Percentiles rank a stretch among this genome's conserved stretches.
Evolutionary conservation across 2,113 vertebrate genomes (phyloP).

Genomic region (Hippocampus comes): DNA sequence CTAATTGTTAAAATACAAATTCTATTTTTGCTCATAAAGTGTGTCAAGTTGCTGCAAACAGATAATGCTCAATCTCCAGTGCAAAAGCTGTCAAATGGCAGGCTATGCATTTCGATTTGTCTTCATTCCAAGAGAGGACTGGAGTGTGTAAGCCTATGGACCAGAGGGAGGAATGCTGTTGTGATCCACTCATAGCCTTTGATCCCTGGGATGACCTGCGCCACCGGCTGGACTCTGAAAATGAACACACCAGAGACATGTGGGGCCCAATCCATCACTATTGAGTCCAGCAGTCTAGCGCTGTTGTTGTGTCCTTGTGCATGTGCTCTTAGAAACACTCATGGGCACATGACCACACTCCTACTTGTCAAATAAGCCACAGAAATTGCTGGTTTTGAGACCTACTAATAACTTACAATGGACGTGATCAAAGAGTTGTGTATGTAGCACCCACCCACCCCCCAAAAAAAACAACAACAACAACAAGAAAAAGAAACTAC

Average conservation of each 20-base stretch:
- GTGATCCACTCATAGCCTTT: constrained; percentile 60
- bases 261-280: constrained; percentile 59
- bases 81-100: constrained; percentile 41
- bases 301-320: constrained; percentile 8
- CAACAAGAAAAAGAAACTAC: background rate
- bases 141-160: constrained; percentile 22
- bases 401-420: background rate
- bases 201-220: constrained; percentile 62
- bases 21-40: background rate
- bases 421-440: background rate
- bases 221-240: constrained; percentile 48
- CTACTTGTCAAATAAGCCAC: constrained; percentile 6
- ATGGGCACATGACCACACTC: constrained; percentile 9
- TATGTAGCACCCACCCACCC: background rate
- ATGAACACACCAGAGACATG: constrained; percentile 57
- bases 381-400: background rate
- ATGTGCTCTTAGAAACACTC: constrained; percentile 1
- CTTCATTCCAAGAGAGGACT: constrained; percentile 27
- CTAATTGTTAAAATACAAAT: background rate
- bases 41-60: background rate
- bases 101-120: constrained; percentile 38
- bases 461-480: too few species aligned
- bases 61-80: background rate
- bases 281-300: constrained; percentile 19
- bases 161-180: constrained; percentile 45